Evolutionary conservation across 23 tunicate genomes (phyloP).

Genomic region (Aplidium turbinatum): DNA sequence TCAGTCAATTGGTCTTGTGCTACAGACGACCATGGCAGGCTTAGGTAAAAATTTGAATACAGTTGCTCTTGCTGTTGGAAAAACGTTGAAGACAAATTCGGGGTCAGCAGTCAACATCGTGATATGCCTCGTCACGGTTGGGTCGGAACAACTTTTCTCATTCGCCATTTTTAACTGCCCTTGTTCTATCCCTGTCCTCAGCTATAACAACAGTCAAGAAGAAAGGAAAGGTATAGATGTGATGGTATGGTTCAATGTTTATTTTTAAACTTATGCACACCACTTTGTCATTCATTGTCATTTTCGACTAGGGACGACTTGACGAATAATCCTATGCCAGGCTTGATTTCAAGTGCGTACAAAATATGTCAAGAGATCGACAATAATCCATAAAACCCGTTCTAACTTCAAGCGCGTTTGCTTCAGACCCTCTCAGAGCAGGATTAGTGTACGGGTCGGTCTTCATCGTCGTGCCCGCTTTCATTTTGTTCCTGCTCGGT

Average conservation of each 20-base stretch:
- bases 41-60: slow-evolving; percentile 25
- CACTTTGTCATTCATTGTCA: neutral
- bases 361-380: neutral
- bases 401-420: too few relatives aligned
- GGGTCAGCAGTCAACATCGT: slow-evolving; percentile 62
- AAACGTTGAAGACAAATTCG: slow-evolving; percentile 60
- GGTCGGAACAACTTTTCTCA: slow-evolving; percentile 70
- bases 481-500: slow-evolving; percentile 50
- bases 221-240: neutral
- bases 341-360: neutral
- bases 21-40: neutral
- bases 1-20: too few relatives aligned
- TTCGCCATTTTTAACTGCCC: slow-evolving; percentile 69
- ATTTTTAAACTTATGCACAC: neutral
- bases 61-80: slow-evolving; percentile 24
- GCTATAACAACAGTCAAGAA: neutral
- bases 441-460: slow-evolving; percentile 56
- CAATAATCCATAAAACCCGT: neutral
- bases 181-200: too few relatives aligned
- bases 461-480: slow-evolving; percentile 60
- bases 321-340: neutral
- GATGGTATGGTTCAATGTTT: too few relatives aligned
- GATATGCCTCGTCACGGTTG: slow-evolving; percentile 59
- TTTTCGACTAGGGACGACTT: neutral
- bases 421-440: too few relatives aligned